Base-by-base conservation (phyloP, 2,888 invertebrate genomes). In the Aquatica leii region DNA sequence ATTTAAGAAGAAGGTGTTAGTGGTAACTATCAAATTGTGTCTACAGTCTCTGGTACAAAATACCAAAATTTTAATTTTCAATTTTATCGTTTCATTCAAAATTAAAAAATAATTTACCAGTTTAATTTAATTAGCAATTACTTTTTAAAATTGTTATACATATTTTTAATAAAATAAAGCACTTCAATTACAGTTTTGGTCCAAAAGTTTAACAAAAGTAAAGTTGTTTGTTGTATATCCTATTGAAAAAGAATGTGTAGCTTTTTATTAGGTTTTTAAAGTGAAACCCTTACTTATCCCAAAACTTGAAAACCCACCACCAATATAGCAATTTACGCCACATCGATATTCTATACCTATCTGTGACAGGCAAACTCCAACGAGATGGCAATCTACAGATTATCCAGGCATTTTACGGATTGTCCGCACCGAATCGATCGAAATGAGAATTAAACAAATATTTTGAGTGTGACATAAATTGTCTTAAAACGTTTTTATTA, bases 251-350 rank as follows among this genome's bases (percentile, higher is more conserved):
- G 46, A 20, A 46, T 46, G 46, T 46, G 46, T 18, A 46, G 46
- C 46, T 46, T 46, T 46, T 46, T 46, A 46, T 46, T 46, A 46
- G 18, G 18, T 46, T 46, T 46, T 46, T 46, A 46, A 18, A 46
- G 46, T 46, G 46, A 46, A 46, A 46, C 46, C 46, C 46, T 46
- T 46, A 46, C 46, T 46, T 46, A 46, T 46, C 46, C 46, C 46
- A 46, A 46, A 46, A 46, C 46, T 46, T 46, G 46, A 46, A 46
- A 46, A 46, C 46, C 46, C 46, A 46, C 46, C 46, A 46, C 46
- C 18, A 18, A 46, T 46, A 46, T 46, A 46, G 46, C 46, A 46
- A 46, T 46, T 46, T 46, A 46, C 46, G 46, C 46, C 46, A 46
- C 46, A 46, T 46, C 46, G 46, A 46, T 46, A 46, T 46, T 46